A percentile compares a stretch with the other conserved stretches of the same genome.
phyloP scores from a whole-genome alignment of 2,797 vertebrate species.

The Siniperca scherzeri region DNA sequence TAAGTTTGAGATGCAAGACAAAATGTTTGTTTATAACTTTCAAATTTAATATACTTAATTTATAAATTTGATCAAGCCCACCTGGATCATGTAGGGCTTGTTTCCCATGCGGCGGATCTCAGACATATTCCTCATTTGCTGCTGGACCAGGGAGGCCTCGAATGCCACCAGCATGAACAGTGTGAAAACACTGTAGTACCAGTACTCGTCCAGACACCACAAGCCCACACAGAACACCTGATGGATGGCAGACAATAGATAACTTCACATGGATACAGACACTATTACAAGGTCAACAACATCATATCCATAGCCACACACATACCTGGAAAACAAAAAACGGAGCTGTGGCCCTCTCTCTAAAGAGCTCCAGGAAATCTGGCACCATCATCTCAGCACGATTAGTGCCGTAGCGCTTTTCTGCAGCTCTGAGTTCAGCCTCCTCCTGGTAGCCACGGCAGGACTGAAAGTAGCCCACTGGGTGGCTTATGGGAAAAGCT shows the following conservation, averaged over 20 bases:
- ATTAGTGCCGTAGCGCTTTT: constrained; percentile 93
- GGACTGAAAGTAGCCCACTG: constrained; percentile 91
- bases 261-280: constrained; percentile 49
- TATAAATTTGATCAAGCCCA: constrained; percentile 54
- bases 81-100: constrained; percentile 96
- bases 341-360: constrained; percentile 95
- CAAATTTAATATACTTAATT: background rate
- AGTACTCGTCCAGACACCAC: constrained; percentile 98
- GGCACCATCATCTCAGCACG: constrained; percentile 98
- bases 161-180: constrained; percentile 98
- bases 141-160: constrained; percentile 97
- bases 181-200: constrained; percentile 99
- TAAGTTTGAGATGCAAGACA: background rate
- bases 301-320: background rate
- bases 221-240: constrained; percentile 98
- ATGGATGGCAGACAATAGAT: constrained; percentile 1
- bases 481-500: constrained; percentile 89
- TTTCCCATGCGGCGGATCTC: constrained; percentile 98
- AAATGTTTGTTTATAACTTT: background rate
- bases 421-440: constrained; percentile 89
- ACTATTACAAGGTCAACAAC: constrained; percentile 45
- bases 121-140: constrained; percentile 97
- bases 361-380: constrained; percentile 97
- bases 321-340: constrained; percentile 98
- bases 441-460: constrained; percentile 95